A percentile compares a stretch with the other conserved stretches of the same genome.
phyloP scores from a whole-genome alignment of 2,888 invertebrate genomes.

The Conops quadrifasciatus region DNA sequence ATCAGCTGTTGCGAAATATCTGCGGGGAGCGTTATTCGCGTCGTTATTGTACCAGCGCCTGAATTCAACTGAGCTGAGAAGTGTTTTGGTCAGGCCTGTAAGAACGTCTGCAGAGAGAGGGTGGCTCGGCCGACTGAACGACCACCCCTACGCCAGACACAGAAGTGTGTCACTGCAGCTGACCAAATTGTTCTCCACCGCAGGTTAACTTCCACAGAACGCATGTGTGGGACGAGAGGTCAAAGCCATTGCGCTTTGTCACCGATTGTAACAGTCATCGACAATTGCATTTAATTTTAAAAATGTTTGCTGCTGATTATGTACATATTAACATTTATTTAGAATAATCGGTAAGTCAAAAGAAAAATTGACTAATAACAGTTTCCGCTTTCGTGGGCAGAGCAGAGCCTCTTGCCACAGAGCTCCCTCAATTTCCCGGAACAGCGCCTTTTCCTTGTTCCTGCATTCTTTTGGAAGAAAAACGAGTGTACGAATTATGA shows the following conservation, averaged over 20 bases:
- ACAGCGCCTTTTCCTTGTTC: too few relatives aligned
- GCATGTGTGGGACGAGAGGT: not conserved
- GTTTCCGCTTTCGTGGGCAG: too few relatives aligned
- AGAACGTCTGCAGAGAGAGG: not conserved
- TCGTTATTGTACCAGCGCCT: slow-evolving; percentile 19
- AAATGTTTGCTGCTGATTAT: too few relatives aligned
- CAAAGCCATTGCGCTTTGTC: not conserved
- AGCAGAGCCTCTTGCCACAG: too few relatives aligned
- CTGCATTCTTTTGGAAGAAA: too few relatives aligned
- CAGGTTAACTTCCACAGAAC: not conserved
- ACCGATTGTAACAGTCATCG: not conserved
- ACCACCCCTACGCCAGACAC: not conserved
- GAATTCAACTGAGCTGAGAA: slow-evolving; percentile 24
- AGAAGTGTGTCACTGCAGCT: slow-evolving; percentile 3
- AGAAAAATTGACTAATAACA: too few relatives aligned
- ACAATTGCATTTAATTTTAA: too few relatives aligned
- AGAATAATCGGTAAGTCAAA: too few relatives aligned
- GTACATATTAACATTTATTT: too few relatives aligned
- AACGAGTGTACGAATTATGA: too few relatives aligned
- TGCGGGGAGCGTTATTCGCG: not conserved
- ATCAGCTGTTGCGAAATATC: too few relatives aligned
- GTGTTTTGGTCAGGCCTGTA: slow-evolving; percentile 4
- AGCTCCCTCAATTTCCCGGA: too few relatives aligned
- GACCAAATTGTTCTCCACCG: not conserved
- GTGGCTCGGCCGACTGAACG: not conserved